Conservation (phyloP, 2,797 vertebrate genomes). For the Cheirogaleus major region DNA sequence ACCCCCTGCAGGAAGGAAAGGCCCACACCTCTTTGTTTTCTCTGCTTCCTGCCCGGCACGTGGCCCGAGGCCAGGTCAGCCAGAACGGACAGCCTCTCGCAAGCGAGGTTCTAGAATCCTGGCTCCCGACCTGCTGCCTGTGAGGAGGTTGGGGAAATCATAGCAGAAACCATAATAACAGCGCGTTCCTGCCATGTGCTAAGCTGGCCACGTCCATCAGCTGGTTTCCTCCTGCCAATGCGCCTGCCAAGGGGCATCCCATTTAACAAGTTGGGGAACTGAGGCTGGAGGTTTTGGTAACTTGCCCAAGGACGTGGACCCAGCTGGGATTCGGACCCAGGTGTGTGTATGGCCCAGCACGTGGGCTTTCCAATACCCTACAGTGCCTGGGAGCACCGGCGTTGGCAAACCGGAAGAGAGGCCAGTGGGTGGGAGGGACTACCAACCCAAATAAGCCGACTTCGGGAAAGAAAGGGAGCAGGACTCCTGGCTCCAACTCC, state of each 20-base stretch:
- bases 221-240: background rate
- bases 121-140: background rate
- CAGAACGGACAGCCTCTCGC: background rate
- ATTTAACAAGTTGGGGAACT: background rate
- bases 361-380: rapidly evolving
- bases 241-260: background rate
- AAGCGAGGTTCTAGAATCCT: background rate
- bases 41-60: rapidly evolving
- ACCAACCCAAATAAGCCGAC: rapidly evolving
- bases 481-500: no score
- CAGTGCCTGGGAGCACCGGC: rapidly evolving
- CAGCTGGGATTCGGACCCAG: background rate
- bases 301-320: background rate
- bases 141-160: background rate
- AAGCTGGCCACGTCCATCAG: rapidly evolving
- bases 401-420: no score
- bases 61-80: background rate
- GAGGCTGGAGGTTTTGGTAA: background rate
- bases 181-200: rapidly evolving
- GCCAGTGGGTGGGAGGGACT: background rate
- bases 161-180: rapidly evolving
- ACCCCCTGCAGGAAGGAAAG: background rate
- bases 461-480: background rate
- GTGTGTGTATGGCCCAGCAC: background rate
- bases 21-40: background rate